Evolutionary conservation across 2,888 invertebrate species (phyloP), one percentile per base, ranked within the genome.

Genomic region (Eupeodes luniger): DNA sequence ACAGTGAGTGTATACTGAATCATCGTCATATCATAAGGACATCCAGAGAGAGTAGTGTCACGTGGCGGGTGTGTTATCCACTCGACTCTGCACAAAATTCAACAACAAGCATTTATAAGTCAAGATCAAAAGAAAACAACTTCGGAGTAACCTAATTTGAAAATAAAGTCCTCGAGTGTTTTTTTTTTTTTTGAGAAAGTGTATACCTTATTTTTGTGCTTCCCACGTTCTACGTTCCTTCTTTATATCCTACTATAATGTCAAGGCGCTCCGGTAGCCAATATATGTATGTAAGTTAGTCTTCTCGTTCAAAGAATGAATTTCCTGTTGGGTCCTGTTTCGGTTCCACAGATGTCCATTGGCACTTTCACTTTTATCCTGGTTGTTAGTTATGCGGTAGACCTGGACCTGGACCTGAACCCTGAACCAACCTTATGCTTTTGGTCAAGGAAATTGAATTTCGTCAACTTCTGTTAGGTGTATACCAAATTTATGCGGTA

Each of bases 81-180:
- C 64, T 85, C 69, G 79, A 84, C 51, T 62, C 40, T 76, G 62
- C 51, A 44, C 55, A 79, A 64, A 87, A 89, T 72, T 84, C 79
- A 89, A 78, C 89, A 84, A 70, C 66, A 49, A 66, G 66, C 27
- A 64, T 44, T 62, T 81, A 72, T 81, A 89, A 90, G 90, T 90
- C 90, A 90, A 90, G 90, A 90, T 90, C 90, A 90, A 90, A 90
- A 90, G 76, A 90, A 88, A 90, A 89, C 85, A 90, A 82, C 80
- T 88, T 79, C 78, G 81, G 53, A 78, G 74, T 85, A 85, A 89
- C 89, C 81, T 82, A 89, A 89, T 89, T 89, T 85, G 53, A 85
- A 85, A 88, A 81, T 78, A 75, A 81, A 85, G 74, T 85, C 85
- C 77, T 59, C 81, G 49, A 76, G 66, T 72, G 53, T 19, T 19